Evolutionary conservation across 30 jellyfish, hydroid and myxozoan genomes (phyloP).

Genomic region (Cassiopea xamachana): DNA sequence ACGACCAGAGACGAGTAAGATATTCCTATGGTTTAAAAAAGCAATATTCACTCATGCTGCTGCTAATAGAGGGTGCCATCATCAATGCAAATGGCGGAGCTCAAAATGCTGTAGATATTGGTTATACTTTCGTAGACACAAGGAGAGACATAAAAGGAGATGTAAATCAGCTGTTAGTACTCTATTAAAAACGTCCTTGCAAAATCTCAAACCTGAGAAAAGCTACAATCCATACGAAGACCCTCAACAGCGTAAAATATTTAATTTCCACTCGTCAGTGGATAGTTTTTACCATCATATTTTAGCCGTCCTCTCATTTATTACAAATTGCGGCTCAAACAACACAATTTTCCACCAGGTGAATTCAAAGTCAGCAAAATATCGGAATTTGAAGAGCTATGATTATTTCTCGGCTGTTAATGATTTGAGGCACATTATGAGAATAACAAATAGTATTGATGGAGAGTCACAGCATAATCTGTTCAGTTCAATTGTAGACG

Average conservation of each 20-base stretch:
- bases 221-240: slow-evolving; percentile 17
- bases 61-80: background rate
- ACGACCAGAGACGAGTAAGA: slow-evolving; percentile 30
- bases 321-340: slow-evolving; percentile 64
- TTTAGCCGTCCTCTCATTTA: slow-evolving; percentile 23
- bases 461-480: background rate
- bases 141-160: background rate
- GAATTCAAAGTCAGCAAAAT: background rate
- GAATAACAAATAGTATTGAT: slow-evolving; percentile 1
- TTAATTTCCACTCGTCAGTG: slow-evolving; percentile 36
- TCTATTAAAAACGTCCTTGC: background rate
- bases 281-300: slow-evolving; percentile 36
- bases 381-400: background rate
- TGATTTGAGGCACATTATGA: slow-evolving; percentile 17
- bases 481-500: background rate
- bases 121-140: background rate
- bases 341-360: slow-evolving; percentile 9
- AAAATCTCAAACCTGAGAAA: background rate
- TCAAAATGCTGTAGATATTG: background rate
- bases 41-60: slow-evolving; percentile 8
- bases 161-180: background rate
- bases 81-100: background rate
- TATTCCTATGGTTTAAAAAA: slow-evolving; percentile 21
- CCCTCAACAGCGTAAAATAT: slow-evolving; percentile 47
- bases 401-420: slow-evolving; percentile 51